Conservation (phyloP, 2,888 invertebrate genomes). For the Hedya salicella region DNA sequence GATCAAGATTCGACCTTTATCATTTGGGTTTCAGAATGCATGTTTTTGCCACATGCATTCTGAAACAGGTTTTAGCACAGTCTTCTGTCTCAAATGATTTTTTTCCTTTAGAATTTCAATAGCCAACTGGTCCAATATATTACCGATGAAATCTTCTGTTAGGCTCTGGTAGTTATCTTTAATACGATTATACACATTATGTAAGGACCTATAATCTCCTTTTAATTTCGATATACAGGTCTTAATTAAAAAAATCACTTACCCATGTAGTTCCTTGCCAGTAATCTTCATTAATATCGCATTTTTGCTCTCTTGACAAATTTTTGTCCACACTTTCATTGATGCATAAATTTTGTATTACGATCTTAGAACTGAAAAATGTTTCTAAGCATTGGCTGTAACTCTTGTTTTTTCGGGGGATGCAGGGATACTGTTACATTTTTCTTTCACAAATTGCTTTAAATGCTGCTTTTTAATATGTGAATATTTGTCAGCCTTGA, state of each 20-base stretch:
- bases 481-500: conserved; percentile 20
- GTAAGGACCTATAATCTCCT: conserved; percentile 12
- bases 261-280: conserved; percentile 5
- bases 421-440: conserved; percentile 9
- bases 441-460: conserved; percentile 21
- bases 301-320: conserved; percentile 15
- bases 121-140: conserved; percentile 18
- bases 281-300: conserved; percentile 10
- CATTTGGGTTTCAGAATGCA: too few relatives aligned
- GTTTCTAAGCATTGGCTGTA: conserved; percentile 19
- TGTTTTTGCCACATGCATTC: too few relatives aligned
- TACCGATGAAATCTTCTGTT: conserved; percentile 10
- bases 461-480: conserved; percentile 20
- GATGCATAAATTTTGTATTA: conserved; percentile 19
- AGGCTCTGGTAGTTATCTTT: conserved; percentile 16
- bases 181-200: background rate
- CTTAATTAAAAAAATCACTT: conserved; percentile 10
- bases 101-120: conserved; percentile 13
- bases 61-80: too few relatives aligned
- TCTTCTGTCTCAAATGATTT: too few relatives aligned
- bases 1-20: too few relatives aligned
- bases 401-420: background rate
- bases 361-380: conserved; percentile 13
- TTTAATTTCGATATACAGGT: conserved; percentile 16
- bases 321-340: conserved; percentile 11